Percentiles rank a stretch among this genome's conserved stretches.
Evolutionary conservation across 2,113 vertebrate genomes (phyloP).

Genomic region (Nerophis ophidion): DNA sequence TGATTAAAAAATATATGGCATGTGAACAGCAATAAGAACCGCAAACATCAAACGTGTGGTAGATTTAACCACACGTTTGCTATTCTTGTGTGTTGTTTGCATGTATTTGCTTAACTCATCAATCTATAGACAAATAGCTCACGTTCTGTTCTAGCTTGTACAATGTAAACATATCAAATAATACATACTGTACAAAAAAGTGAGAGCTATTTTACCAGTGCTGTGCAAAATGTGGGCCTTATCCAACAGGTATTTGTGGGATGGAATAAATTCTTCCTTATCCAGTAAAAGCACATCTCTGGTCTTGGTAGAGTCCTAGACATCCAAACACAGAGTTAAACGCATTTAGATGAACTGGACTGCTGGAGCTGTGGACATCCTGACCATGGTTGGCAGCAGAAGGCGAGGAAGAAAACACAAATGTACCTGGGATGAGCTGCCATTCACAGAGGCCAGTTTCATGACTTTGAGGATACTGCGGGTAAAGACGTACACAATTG

Average conservation of each 20-base stretch:
- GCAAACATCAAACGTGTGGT: no score
- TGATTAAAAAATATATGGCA: no score
- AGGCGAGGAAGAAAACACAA: conserved; percentile 24
- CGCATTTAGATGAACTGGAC: conserved; percentile 43
- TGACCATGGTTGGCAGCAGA: conserved; percentile 9
- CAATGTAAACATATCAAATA: background rate
- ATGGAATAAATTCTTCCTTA: conserved; percentile 85
- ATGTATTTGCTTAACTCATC: no score
- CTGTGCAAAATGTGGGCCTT: conserved; percentile 75
- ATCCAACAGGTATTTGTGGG: conserved; percentile 85
- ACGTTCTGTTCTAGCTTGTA: background rate
- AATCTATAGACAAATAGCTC: background rate
- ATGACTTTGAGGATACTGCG: conserved; percentile 90
- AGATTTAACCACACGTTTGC: background rate
- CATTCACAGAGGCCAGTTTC: conserved; percentile 86
- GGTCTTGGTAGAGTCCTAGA: conserved; percentile 74
- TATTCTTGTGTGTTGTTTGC: background rate
- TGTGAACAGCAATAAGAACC: no score
- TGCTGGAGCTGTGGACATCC: conserved; percentile 36
- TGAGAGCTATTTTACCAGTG: conserved; percentile 69
- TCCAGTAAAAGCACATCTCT: conserved; percentile 79
- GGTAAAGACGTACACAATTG: conserved; percentile 16
- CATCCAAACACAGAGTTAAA: conserved; percentile 20
- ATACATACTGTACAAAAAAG: background rate
- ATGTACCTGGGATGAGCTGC: conserved; percentile 82